Conservation (phyloP, 2,888 invertebrate genomes). For the Trimorus sp. region DNA sequence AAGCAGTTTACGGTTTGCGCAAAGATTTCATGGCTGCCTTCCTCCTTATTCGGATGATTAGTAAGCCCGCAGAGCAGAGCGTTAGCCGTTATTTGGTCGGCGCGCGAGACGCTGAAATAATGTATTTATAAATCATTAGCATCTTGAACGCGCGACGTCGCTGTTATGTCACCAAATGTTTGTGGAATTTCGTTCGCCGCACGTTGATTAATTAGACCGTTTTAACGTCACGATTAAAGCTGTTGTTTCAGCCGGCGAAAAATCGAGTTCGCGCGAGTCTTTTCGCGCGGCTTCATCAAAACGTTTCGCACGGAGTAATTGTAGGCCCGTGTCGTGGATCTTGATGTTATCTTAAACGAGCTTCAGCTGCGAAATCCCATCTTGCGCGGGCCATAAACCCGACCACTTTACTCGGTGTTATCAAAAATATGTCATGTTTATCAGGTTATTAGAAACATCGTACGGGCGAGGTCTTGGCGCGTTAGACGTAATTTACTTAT, state of each 20-base stretch:
- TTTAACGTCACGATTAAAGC: background rate
- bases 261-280: background rate
- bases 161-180: conserved; percentile 17
- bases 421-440: conserved; percentile 17
- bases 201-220: conserved; percentile 12
- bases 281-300: conserved; percentile 13
- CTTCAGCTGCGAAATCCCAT: conserved; percentile 33
- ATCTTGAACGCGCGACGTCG: conserved; percentile 5
- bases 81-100: conserved; percentile 28
- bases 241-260: conserved; percentile 1
- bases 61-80: conserved; percentile 38
- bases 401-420: conserved; percentile 2
- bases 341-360: conserved; percentile 34
- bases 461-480: background rate
- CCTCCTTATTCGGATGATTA: conserved; percentile 51
- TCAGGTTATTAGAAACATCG: conserved; percentile 13
- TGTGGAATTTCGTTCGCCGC: conserved; percentile 7
- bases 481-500: too few relatives aligned
- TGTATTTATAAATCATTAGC: conserved; percentile 48
- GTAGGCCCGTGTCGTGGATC: conserved; percentile 21
- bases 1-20: conserved; percentile 42
- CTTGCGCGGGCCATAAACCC: conserved; percentile 11
- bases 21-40: conserved; percentile 39
- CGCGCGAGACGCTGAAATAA: conserved; percentile 23
- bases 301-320: conserved; percentile 2